phyloP scores from a whole-genome alignment of 2,113 vertebrate genomes.

The Entelurus aequoreus region DNA sequence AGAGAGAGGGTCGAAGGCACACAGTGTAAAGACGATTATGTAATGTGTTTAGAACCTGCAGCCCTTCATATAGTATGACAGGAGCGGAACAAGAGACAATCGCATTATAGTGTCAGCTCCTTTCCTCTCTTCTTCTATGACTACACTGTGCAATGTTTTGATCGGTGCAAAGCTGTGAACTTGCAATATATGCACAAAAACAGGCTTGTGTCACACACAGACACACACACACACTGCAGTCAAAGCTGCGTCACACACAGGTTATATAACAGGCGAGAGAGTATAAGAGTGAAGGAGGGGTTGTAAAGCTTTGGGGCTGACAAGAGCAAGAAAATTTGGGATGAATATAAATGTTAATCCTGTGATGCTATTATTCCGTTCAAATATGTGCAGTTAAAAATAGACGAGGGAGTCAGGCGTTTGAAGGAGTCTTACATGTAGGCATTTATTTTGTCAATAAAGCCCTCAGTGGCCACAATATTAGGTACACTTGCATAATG shows the following conservation, averaged over 20 bases:
- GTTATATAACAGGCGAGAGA: slow-evolving; percentile 60
- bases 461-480: not conserved
- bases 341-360: slow-evolving; percentile 21
- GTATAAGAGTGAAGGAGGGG: slow-evolving; percentile 18
- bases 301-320: not conserved
- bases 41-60: slow-evolving; percentile 47
- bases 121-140: slow-evolving; percentile 32
- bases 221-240: slow-evolving; percentile 54
- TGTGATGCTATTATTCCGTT: slow-evolving; percentile 11
- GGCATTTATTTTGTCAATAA: not conserved
- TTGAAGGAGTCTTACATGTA: not conserved
- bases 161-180: not conserved
- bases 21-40: slow-evolving; percentile 54
- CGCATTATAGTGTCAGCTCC: slow-evolving; percentile 24
- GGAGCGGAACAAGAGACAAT: slow-evolving; percentile 34
- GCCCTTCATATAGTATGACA: slow-evolving; percentile 29
- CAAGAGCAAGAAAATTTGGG: not conserved
- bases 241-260: slow-evolving; percentile 63
- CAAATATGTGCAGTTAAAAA: slow-evolving; percentile 12
- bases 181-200: not conserved
- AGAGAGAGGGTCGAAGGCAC: slow-evolving; percentile 39
- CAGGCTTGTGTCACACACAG: slow-evolving; percentile 2
- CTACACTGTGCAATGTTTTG: slow-evolving; percentile 12
- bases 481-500: not conserved
- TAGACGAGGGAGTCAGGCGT: not conserved